Base-by-base conservation (phyloP, 1,140 invertebrate species). In the Bombus vancouverensis region DNA sequence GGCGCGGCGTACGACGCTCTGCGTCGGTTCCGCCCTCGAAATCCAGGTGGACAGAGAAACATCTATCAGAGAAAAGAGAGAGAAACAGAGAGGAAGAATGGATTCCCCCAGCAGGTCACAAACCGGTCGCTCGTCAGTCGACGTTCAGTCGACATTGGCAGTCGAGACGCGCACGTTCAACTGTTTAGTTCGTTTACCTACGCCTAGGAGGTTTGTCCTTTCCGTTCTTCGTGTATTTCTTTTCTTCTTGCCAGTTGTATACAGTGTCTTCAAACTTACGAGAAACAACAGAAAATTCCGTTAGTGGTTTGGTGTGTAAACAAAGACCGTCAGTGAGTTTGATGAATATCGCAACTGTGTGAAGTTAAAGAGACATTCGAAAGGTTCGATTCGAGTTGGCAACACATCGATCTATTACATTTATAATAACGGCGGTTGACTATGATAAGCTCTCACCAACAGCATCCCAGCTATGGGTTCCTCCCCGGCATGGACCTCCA, bases 401-500 rank as follows among this genome's bases (percentile, higher is more conserved):
- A 6, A n/a, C 25, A 12, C 47, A 42, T 1, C 42, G 3, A 28
- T 22, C 25, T 25, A 39, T n/a, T n/a, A n/a, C 1, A 10, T 42
- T 53, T 18, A 1, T 5, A 47, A 9, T 28, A 22, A 73, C 28
- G 9, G 12, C 0, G 13, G 4, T 28, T 53, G 39, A 83, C n/a
- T 32, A 93, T 93, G 93, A 92, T 94, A 88, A 91, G 88, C 78
- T 80, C 87, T 1, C 92, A 93, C 53, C 92, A 92, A 59, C 86
- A 90, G 1, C 90, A 92, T 28, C 88, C 85, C 3, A 79, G 73
- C 25, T 92, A 93, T 34, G 89, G 91, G 9, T 92, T 92, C 59
- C 88, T 95, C 0, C 71, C 91, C 0, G 88, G 92, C 28, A 92
- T 95, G 85, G 93, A 93, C 22, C 65, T 94, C 13, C 91, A 93